Evolutionary conservation across 2,888 invertebrate genomes (phyloP), one percentile per base, ranked within the genome.

Genomic region (Antheraea assamensis): DNA sequence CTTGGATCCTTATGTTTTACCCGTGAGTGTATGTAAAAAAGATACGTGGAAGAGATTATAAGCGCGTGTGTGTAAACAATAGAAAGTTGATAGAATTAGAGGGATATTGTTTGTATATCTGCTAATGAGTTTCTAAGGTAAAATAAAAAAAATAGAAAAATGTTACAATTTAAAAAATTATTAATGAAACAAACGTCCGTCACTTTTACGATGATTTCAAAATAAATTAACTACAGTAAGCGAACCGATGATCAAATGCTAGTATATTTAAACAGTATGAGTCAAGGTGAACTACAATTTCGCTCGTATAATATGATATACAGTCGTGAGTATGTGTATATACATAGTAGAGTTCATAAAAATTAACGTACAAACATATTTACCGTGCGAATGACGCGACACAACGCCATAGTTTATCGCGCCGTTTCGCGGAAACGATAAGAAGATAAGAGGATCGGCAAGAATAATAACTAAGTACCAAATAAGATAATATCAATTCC

Each of bases 371-470:
- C 17, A 27, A 35, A 66, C 35, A 74, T 52, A 70, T 73, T 71
- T 31, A 68, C 74, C 42, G 35, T 52, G 66, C 35, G 27, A 27
- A 64, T 82, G 79, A 82, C 81, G 42, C 42, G 79, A 78, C 78
- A 79, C 70, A 49, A 70, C 70, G 68, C 72, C 72, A 71, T 72
- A 73, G 71, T 71, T 75, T 78, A 81, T 81, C 80, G 77, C 74
- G 73, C 73, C 75, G 78, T 80, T 80, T 78, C 76, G 74, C 73
- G 79, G 79, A 80, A 80, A 77, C 72, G 79, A 81, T 80, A 80
- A 78, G 64, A n/a, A 66, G 66, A 66, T 66, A 73, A 73, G 52
- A 73, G 73, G 58, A 73, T 73, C 70, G 70, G 70, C 52, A 73
- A 73, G 70, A 73, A 73, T 73, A 73, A 70, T 24, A 70, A 70